These are phyloP conservation scores for Thalassoma bifasciatum DNA, from an alignment of 2,113 vertebrate genomes.

Conservation along the genomic window DNA sequence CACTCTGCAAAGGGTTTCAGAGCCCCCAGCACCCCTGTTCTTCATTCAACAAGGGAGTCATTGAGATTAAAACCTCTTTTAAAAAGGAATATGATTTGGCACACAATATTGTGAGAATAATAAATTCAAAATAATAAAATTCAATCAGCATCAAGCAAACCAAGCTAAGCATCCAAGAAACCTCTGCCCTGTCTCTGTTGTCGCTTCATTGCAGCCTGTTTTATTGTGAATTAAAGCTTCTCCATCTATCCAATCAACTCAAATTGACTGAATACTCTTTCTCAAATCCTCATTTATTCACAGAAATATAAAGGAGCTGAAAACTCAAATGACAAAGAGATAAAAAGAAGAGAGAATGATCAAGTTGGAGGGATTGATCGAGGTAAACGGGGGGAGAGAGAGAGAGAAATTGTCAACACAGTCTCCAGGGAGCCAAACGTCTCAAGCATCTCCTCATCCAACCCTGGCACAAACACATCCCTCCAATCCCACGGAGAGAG, in stretches of 20 bases:
- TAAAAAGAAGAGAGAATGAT: too few species aligned
- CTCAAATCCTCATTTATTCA: background rate
- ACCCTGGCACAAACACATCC: slow-evolving; percentile 58
- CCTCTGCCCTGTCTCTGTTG: background rate
- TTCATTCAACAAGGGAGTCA: too few species aligned
- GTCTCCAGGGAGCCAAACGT: slow-evolving; percentile 61
- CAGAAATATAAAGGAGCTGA: background rate
- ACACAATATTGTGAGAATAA: too few species aligned
- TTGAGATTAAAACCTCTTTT: too few species aligned
- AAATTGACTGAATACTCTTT: background rate
- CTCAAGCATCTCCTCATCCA: slow-evolving; percentile 66
- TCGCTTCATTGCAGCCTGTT: background rate
- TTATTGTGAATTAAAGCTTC: background rate
- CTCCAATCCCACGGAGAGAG: slow-evolving; percentile 45
- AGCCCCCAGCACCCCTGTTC: too few species aligned
- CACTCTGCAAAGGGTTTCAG: too few species aligned
- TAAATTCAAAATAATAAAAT: too few species aligned
- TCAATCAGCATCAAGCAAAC: background rate
- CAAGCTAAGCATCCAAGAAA: background rate
- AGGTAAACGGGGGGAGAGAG: background rate
- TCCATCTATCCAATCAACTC: background rate
- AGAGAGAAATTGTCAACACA: slow-evolving; percentile 44
- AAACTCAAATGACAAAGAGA: slow-evolving; percentile 1
- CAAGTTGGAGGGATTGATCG: too few species aligned
- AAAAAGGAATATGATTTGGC: too few species aligned